These are phyloP conservation scores for Drosophila saltans DNA, from an alignment of 1,140 invertebrate genomes.

Conservation along the genomic window DNA sequence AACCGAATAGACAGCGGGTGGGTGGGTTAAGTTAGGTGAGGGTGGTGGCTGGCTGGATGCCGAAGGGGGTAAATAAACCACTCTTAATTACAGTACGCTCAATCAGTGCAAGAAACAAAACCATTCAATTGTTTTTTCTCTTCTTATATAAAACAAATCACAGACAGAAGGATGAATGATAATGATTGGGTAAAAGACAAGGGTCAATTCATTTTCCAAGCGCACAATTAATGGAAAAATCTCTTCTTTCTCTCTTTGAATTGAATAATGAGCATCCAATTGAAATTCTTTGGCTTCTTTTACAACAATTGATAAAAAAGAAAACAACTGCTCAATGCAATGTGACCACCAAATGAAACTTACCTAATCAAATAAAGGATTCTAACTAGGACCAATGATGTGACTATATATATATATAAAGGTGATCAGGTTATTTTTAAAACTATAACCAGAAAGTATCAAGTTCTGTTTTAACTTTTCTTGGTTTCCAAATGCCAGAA, in stretches of 20 bases:
- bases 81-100: slow-evolving; percentile 54
- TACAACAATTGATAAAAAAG: no score
- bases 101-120: slow-evolving; percentile 28
- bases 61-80: neutral
- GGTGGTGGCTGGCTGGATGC: no score
- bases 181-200: slow-evolving; percentile 7
- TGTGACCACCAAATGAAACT: no score
- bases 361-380: no score
- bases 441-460: no score
- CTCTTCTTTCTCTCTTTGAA: neutral
- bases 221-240: slow-evolving; percentile 6
- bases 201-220: slow-evolving; percentile 14
- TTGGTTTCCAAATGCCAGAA: no score
- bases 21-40: neutral
- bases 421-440: no score
- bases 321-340: no score
- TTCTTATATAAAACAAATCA: slow-evolving; percentile 6
- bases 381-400: no score
- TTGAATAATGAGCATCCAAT: slow-evolving; percentile 8
- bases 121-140: slow-evolving; percentile 1
- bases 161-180: slow-evolving; percentile 1
- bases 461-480: no score
- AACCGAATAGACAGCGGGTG: slow-evolving; percentile 4
- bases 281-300: neutral
- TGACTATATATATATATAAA: no score